A percentile compares a stretch with the other conserved stretches of the same genome.
Conservation (phyloP, 1,140 invertebrate species). For the Cherax quadricarinatus region DNA sequence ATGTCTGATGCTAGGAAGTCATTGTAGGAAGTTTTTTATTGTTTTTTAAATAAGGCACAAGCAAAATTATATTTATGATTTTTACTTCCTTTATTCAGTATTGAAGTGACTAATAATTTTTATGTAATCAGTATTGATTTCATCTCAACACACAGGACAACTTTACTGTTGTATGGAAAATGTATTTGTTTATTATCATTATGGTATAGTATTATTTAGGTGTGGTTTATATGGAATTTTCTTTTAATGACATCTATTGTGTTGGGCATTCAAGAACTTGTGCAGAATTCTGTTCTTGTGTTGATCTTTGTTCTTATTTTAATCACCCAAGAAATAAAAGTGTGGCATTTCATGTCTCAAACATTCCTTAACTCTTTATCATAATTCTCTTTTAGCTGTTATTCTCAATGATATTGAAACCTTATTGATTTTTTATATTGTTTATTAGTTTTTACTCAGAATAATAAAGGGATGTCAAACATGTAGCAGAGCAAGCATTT, state of each 20-base stretch:
- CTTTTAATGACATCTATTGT: not conserved
- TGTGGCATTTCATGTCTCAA: conserved; percentile 12
- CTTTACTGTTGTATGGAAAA: not conserved
- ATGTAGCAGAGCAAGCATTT: too few species aligned
- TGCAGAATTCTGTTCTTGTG: not conserved
- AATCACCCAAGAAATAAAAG: not conserved
- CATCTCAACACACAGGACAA: not conserved
- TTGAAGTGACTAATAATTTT: not conserved
- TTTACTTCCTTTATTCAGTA: not conserved
- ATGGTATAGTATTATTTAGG: too few species aligned
- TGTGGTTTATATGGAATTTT: not conserved
- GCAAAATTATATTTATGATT: not conserved
- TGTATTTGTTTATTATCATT: not conserved
- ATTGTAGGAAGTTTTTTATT: too few species aligned
- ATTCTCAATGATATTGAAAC: not conserved
- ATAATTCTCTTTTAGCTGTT: not conserved
- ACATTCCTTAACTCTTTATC: not conserved
- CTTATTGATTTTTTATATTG: not conserved
- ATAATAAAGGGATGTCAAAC: too few species aligned
- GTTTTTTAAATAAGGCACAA: too few species aligned
- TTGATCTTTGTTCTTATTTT: not conserved
- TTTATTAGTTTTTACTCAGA: too few species aligned
- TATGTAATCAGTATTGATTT: not conserved
- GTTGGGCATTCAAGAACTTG: not conserved
- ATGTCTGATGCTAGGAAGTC: too few species aligned